Evolutionary conservation across 2,888 invertebrate genomes (phyloP), one percentile per base, ranked within the genome.

Genomic region (Drosophila nr. medialis): DNA sequence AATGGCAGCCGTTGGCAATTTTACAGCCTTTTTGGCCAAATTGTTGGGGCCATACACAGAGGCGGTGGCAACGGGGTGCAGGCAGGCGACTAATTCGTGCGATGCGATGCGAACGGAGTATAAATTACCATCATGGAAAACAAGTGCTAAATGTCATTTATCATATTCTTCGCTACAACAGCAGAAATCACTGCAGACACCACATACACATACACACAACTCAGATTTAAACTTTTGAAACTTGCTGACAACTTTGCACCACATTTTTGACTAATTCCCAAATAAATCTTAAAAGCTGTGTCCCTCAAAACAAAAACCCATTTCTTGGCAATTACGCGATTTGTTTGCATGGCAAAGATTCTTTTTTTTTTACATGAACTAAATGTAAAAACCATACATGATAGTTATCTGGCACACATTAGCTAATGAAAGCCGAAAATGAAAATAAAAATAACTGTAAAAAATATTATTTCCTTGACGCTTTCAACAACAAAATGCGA

Each of bases 141-240:
- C 90, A 87, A 90, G 86, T 87, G 89, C 84, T 88, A 88, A 87
- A 89, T 87, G 90, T 88, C 89, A 87, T 87, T 90, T 87, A 87
- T 87, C 86, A 87, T 87, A 88, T 87, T 85, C 80, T 78, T 81
- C 75, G 89, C 70, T 71, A 81, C 65, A 74, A 60, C 67, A 65
- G 36, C 75, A 69, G 65, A 64, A 77, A 79, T 82, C 75, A 81
- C 65, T 70, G 75, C 71, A 75, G 40, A 64, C 59, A 61, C 50
- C 45, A 58, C 45, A 45, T 30, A 59, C 11, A 36, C 30, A 62
- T 13, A 32, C 56, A 38, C 42, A 53, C 27, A 34, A 10, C 49
- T 11, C 60, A 66, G 30, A 62, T 48, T 55, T 45, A n/a, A 49
- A 34, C 40, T 30, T 55, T 55, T 56, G 45, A 45, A 62, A 66